phyloP scores from a whole-genome alignment of 2,797 vertebrate genomes.

The Xiphophorus birchmanni region DNA sequence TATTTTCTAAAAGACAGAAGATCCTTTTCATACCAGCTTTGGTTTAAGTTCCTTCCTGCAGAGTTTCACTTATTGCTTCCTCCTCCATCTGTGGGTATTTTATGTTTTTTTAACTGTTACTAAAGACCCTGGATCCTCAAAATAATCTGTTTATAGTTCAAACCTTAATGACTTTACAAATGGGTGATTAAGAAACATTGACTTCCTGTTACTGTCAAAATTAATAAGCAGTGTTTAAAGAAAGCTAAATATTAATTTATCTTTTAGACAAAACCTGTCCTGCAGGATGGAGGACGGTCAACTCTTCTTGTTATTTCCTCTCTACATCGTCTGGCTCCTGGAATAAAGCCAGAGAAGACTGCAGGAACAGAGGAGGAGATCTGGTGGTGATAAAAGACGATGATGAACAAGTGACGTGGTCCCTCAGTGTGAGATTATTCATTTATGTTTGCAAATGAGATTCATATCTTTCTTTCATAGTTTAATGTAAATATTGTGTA shows the following conservation, averaged over 20 bases:
- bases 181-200: not conserved
- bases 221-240: not conserved
- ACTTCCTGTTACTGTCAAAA: not conserved
- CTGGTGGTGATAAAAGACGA: slow-evolving; percentile 9
- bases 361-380: not conserved
- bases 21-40: too few relatives aligned
- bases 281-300: not conserved
- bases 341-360: slow-evolving; percentile 10
- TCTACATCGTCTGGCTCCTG: slow-evolving; percentile 7
- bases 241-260: not conserved
- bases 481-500: not conserved
- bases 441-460: not conserved
- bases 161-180: not conserved
- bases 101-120: too few relatives aligned
- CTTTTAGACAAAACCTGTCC: slow-evolving; percentile 9
- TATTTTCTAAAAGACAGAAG: too few relatives aligned
- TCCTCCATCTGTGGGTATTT: too few relatives aligned
- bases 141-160: not conserved
- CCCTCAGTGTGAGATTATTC: not conserved
- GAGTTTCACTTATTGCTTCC: too few relatives aligned
- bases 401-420: slow-evolving; percentile 9
- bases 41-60: too few relatives aligned
- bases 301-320: not conserved
- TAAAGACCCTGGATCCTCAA: not conserved
- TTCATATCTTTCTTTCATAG: not conserved